phyloP scores from a whole-genome alignment of 2,113 vertebrate genomes.

The Apistogramma diplotaenia region DNA sequence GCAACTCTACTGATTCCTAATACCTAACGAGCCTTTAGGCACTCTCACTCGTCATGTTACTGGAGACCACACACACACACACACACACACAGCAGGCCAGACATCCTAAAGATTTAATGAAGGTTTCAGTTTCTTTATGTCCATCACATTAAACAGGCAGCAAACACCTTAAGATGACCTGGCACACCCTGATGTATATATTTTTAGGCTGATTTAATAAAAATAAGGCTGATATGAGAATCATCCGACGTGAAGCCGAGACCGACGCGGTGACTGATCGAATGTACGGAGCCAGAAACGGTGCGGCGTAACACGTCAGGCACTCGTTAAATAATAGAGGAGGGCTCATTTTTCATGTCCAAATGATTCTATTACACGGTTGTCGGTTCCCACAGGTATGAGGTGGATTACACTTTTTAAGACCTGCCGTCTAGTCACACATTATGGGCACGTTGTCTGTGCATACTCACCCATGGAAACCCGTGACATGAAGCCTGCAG shows the following conservation, averaged over 20 bases:
- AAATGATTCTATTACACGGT: slow-evolving; percentile 63
- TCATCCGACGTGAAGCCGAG: background rate
- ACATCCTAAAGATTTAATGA: slow-evolving; percentile 78
- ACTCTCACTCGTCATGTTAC: slow-evolving; percentile 69
- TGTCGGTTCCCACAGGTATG: slow-evolving; percentile 14
- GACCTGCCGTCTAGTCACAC: background rate
- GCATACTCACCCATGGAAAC: background rate
- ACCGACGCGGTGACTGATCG: background rate
- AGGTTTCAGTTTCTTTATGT: slow-evolving; percentile 66
- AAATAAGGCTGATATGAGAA: background rate
- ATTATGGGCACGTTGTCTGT: background rate
- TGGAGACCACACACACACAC: slow-evolving; percentile 34
- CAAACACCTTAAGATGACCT: slow-evolving; percentile 4
- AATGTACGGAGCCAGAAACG: background rate
- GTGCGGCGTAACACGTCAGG: background rate
- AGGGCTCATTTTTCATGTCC: slow-evolving; percentile 54
- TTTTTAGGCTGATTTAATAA: background rate
- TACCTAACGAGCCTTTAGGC: slow-evolving; percentile 36
- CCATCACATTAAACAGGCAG: slow-evolving; percentile 45
- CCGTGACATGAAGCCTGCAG: background rate
- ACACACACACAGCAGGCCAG: slow-evolving; percentile 34
- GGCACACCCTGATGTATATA: background rate
- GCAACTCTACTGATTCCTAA: background rate
- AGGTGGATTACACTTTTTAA: background rate
- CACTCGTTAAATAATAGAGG: slow-evolving; percentile 50